Evolutionary conservation across 2,113 vertebrate species (phyloP), one percentile per base, ranked within the genome.

Genomic region (Microtus richardsoni): DNA sequence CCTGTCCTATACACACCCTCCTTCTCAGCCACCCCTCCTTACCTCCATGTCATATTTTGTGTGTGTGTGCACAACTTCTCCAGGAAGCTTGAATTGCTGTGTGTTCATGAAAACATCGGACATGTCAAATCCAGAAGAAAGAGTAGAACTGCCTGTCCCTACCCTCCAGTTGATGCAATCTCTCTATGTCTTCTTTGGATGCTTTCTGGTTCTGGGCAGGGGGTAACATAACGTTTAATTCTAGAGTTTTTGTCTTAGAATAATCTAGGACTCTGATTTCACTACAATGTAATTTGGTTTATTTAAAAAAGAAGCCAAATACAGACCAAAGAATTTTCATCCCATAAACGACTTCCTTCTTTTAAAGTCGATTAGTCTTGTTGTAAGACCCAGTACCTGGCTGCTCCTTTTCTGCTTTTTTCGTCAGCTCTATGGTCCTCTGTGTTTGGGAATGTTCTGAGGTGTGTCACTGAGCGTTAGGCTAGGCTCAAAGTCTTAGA

Each of bases 361-460:
- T 91, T 95, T 9, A 16, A 60, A 96, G 52, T 92, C 44, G 92
- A 88, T 94, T 49, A 75, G 91, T 75, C 62, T 44, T 41, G n/a
- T 28, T 62, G 24, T 16, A 83, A 83, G 80, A 49, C 79, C n/a
- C 66, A 60, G 39, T 13, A 47, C 73, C 17, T 14, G 66, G 71
- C 30, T 49, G 28, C 8, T 92, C 90, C 33, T 92, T 39, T 94
- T 87, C 52, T 5, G 36, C n/a, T 70, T 88, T 86, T 52, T 62
- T 84, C 3, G 5, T 62, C 17, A 11, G 26, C 88, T 95, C 49
- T 84, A 88, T 88, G 58, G 60, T 82, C 13, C 24, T 58, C 24
- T 64, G 77, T 77, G 82, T 93, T 89, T 52, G 77, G 13, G 60
- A 89, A 36, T 68, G 30, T 91, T 68, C 52, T 93, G 77, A 95